These are phyloP conservation scores for Australoheros scitulus DNA, from an alignment of 2,113 vertebrate species.

Conservation along the genomic window DNA sequence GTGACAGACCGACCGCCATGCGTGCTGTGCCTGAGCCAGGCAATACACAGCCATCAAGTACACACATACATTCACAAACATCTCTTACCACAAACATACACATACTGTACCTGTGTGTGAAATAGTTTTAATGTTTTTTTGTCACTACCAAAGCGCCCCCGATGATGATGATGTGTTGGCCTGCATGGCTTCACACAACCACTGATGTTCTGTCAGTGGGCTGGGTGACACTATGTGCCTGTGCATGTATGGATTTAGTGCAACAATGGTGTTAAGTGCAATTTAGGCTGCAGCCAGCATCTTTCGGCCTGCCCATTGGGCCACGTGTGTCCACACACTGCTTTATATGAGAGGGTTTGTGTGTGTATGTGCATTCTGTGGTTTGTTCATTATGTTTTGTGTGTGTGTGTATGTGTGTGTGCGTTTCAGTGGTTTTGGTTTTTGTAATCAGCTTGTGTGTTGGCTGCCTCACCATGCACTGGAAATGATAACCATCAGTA, in stretches of 20 bases:
- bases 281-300: constrained; percentile 44
- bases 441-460: constrained; percentile 69
- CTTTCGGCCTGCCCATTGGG: constrained; percentile 33
- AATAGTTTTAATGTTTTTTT: constrained; percentile 4
- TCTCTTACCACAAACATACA: background rate
- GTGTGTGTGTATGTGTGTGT: constrained; percentile 7
- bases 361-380: background rate
- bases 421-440: constrained; percentile 51
- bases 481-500: constrained; percentile 63
- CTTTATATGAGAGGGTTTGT: background rate
- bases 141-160: background rate
- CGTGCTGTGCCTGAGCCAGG: constrained; percentile 27
- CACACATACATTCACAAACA: background rate
- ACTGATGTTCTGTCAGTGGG: constrained; percentile 33
- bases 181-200: background rate
- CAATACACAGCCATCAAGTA: constrained; percentile 1
- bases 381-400: constrained; percentile 23
- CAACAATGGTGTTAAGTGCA: constrained; percentile 42
- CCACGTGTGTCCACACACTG: background rate
- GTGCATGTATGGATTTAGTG: constrained; percentile 38
- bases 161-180: constrained; percentile 3
- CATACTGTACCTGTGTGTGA: background rate
- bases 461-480: constrained; percentile 48
- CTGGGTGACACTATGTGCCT: constrained; percentile 24
- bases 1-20: constrained; percentile 16